Percentiles rank a stretch among this genome's conserved stretches.
These are phyloP conservation scores for Theristicus caerulescens DNA, from an alignment of 2,113 vertebrate genomes.

Conservation along the genomic window DNA sequence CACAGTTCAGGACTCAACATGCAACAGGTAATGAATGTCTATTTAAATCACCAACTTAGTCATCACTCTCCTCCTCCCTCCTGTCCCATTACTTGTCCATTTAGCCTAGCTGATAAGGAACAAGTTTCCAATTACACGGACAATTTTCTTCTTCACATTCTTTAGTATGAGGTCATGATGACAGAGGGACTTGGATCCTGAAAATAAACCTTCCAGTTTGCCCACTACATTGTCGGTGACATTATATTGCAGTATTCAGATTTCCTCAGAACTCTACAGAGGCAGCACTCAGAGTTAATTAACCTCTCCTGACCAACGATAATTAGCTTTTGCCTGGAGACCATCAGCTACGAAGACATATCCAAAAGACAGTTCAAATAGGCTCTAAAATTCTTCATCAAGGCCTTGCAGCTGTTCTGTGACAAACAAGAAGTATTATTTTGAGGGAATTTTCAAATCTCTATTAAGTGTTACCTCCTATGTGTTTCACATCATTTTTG, in stretches of 20 bases:
- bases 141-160: neutral
- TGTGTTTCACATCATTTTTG: neutral
- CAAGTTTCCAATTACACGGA: neutral
- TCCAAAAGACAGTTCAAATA: neutral
- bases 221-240: fast-evolving
- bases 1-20: neutral
- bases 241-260: neutral
- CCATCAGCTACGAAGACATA: neutral
- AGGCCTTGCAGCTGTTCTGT: neutral
- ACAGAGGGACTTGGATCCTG: neutral
- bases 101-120: neutral
- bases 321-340: neutral
- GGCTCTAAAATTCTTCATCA: neutral
- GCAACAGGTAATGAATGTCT: neutral
- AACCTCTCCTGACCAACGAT: neutral
- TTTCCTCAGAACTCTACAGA: neutral
- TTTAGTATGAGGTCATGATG: neutral
- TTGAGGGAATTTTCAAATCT: neutral
- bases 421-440: neutral
- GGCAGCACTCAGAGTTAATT: neutral
- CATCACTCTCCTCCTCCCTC: neutral
- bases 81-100: neutral
- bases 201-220: neutral
- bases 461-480: neutral
- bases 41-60: neutral